Evolutionary conservation across 2,113 vertebrate species (phyloP).

Genomic region (Podarcis raffonei): DNA sequence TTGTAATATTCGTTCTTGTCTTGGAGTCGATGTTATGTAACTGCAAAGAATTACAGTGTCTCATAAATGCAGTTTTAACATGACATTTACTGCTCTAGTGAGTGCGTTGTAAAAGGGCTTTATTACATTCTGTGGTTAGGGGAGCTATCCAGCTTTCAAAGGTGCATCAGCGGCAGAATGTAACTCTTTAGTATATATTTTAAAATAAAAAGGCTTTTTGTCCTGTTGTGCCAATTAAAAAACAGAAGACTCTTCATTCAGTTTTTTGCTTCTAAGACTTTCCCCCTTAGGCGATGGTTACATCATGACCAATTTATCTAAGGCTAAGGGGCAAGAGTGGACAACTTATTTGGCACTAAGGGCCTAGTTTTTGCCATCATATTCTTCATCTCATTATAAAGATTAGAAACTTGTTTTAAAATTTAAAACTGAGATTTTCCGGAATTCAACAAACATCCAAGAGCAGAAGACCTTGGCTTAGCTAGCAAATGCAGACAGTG

Average conservation of each 20-base stretch:
- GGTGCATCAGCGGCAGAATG: not conserved
- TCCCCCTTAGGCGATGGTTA: not conserved
- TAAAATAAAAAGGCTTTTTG: not conserved
- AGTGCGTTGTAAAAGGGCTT: constrained; percentile 19
- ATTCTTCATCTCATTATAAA: not conserved
- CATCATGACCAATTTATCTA: not conserved
- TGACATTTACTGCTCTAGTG: not conserved
- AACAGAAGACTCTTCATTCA: not conserved
- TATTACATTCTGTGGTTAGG: not conserved
- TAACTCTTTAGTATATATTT: not conserved
- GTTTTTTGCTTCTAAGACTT: not conserved
- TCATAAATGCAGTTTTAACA: constrained; percentile 2
- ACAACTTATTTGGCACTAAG: not conserved
- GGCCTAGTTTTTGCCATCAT: not conserved
- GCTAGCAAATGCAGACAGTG: not conserved
- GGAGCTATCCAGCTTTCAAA: constrained; percentile 13
- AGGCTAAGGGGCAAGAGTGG: not conserved
- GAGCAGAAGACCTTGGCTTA: not conserved
- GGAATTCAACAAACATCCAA: not conserved
- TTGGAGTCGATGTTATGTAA: not conserved
- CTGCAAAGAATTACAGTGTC: not conserved
- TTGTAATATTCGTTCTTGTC: constrained; percentile 19
- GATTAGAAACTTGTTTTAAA: not conserved
- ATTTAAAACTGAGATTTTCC: not conserved
- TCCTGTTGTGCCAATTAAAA: not conserved